These are phyloP conservation scores for Aricia artaxerxes DNA, from an alignment of 2,888 invertebrate genomes.

Conservation along the genomic window DNA sequence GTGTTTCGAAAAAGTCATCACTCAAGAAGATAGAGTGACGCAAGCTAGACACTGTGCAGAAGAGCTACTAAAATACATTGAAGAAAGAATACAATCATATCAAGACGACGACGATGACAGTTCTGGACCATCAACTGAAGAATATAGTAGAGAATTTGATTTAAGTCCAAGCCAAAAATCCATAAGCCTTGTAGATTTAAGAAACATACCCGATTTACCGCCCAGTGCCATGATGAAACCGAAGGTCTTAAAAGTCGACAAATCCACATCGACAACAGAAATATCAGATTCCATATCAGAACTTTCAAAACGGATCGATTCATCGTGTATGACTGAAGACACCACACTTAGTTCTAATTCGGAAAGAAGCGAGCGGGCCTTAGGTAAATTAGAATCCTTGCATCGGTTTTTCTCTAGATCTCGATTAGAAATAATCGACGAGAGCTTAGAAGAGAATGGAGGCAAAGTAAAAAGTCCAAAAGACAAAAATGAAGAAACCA, in stretches of 20 bases:
- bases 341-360: slow-evolving; percentile 58
- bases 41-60: slow-evolving; percentile 58
- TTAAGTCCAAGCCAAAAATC: slow-evolving; percentile 61
- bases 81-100: slow-evolving; percentile 54
- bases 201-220: slow-evolving; percentile 71
- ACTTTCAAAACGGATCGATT: slow-evolving; percentile 61
- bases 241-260: slow-evolving; percentile 64
- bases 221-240: slow-evolving; percentile 70
- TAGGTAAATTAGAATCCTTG: slow-evolving; percentile 70
- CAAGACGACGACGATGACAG: slow-evolving; percentile 52
- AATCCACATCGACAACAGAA: slow-evolving; percentile 71
- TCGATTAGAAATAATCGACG: slow-evolving; percentile 72
- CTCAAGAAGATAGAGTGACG: slow-evolving; percentile 54
- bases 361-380: slow-evolving; percentile 62
- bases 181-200: slow-evolving; percentile 68
- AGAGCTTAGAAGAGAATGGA: slow-evolving; percentile 63
- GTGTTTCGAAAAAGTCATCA: slow-evolving; percentile 51
- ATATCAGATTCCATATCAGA: slow-evolving; percentile 67
- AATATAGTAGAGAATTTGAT: slow-evolving; percentile 60
- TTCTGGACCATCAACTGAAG: slow-evolving; percentile 52
- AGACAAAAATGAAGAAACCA: slow-evolving; percentile 37
- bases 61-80: slow-evolving; percentile 62
- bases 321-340: slow-evolving; percentile 69
- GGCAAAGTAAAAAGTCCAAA: slow-evolving; percentile 53
- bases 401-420: slow-evolving; percentile 72